A percentile compares a stretch with the other conserved stretches of the same genome.
Conservation (phyloP, 2,888 invertebrate species). For the Argyresthia albistria region DNA sequence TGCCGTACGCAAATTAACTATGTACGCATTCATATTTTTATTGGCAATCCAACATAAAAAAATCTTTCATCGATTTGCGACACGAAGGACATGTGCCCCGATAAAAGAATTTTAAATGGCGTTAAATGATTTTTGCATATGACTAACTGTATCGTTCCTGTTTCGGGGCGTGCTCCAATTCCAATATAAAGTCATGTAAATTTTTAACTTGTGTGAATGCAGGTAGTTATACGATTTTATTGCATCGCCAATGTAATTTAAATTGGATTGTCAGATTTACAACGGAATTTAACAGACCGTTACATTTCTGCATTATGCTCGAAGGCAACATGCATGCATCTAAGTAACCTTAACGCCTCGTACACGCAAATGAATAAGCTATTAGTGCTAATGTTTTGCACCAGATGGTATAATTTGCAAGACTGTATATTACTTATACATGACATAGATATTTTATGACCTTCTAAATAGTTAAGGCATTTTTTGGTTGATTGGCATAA, state of each 20-base stretch:
- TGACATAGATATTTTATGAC: no score
- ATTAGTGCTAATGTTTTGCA: background rate
- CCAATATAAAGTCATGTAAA: conserved; percentile 3
- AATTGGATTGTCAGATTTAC: conserved; percentile 40
- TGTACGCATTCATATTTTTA: conserved; percentile 54
- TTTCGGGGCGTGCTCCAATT: conserved; percentile 8
- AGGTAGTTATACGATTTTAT: conserved; percentile 29
- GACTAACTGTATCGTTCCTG: conserved; percentile 19
- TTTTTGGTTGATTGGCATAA: no score
- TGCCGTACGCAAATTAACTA: conserved; percentile 65
- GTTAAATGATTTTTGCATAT: conserved; percentile 70
- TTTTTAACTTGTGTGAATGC: conserved; percentile 8
- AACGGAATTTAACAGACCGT: conserved; percentile 54
- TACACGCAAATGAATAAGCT: conserved; percentile 3
- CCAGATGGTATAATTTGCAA: background rate
- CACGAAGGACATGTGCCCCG: conserved; percentile 50
- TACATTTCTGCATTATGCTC: conserved; percentile 33
- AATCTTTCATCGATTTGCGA: conserved; percentile 54
- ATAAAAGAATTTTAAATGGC: conserved; percentile 58
- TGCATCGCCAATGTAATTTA: conserved; percentile 49
- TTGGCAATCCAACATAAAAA: conserved; percentile 48
- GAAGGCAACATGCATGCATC: background rate
- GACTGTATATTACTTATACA: background rate
- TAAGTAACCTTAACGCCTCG: background rate
- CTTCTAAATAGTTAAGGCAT: no score